Base-by-base conservation (phyloP, 2,888 invertebrate genomes). In the Drosophila neotestacea region DNA sequence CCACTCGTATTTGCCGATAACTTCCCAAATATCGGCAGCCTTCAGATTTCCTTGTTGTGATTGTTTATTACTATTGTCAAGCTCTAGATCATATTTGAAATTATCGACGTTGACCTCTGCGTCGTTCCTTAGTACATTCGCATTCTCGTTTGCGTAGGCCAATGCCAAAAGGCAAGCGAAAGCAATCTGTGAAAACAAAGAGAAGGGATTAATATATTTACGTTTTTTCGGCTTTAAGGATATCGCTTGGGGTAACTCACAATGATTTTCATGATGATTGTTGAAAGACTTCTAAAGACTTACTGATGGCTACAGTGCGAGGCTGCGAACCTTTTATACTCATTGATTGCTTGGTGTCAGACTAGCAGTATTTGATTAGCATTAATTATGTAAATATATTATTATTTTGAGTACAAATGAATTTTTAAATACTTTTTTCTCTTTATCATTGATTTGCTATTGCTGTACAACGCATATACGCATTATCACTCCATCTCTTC, bases 101-200 rank as follows among this genome's bases (percentile, higher is more conserved):
- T 54, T 54, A 0, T 85, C 81, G 4, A 73, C 44, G 50, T 80
- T 76, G 2, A 91, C 90, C n/a, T 87, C 81, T 4, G 68, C 11
- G 0, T 72, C 13, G 27, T 13, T 70, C 3, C 11, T 68, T 0
- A 91, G 0, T 9, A 91, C 79, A 1, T 54, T 5, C 9, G 81
- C 79, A 0, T 82, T 52, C 6, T 90, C 85, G 13, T 75, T 68
- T 69, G 85, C 90, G 38, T 32, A 67, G 36, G 75, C 88, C 34
- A 85, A n/a, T n/a, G 73, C 90, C 76, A 90, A 52, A 36, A 91
- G 61, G 74, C 91, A 91, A 48, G 91, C 80, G 34, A 92, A 56
- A 39, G 74, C 85, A 66, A 92, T 78, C 92, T 91, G 36, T 10
- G 32, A 46, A 41, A 11, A 5, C 22, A 13, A 16, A 6, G 5